phyloP scores from a whole-genome alignment of 2,888 invertebrate species.

The Watsonalla binaria region DNA sequence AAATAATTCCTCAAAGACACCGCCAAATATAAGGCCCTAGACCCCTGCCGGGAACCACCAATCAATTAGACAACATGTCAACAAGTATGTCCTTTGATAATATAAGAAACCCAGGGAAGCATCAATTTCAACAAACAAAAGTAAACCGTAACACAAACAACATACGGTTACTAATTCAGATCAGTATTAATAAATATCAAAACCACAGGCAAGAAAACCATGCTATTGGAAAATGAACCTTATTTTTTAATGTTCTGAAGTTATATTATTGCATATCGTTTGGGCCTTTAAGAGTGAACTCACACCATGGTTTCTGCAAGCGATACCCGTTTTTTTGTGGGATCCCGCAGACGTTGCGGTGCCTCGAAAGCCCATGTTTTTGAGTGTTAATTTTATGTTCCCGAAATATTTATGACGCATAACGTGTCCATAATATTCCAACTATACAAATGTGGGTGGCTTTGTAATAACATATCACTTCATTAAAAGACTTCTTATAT shows the following conservation, averaged over 20 bases:
- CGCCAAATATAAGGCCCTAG: constrained; percentile 64
- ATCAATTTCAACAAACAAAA: constrained; percentile 39
- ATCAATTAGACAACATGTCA: constrained; percentile 79
- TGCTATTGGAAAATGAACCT: constrained; percentile 26
- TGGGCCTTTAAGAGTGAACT: constrained; percentile 37
- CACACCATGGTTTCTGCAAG: constrained; percentile 61
- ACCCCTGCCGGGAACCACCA: constrained; percentile 74
- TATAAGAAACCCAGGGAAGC: constrained; percentile 46
- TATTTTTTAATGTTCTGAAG: constrained; percentile 17
- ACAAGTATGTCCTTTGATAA: constrained; percentile 76
- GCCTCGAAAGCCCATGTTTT: constrained; percentile 74
- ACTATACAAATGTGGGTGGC: constrained; percentile 77
- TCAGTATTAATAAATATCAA: constrained; percentile 31
- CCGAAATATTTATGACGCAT: constrained; percentile 78
- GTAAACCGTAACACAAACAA: constrained; percentile 58
- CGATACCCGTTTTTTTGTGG: constrained; percentile 70
- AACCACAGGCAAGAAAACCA: constrained; percentile 23
- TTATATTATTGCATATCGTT: constrained; percentile 20
- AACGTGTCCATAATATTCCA: constrained; percentile 70
- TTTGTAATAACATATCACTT: constrained; percentile 70
- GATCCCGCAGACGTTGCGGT: constrained; percentile 71
- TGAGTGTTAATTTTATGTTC: constrained; percentile 78
- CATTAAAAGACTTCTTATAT: constrained; percentile 47
- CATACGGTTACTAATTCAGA: constrained; percentile 49
- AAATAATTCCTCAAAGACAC: constrained; percentile 72